Conservation (phyloP, 2,113 vertebrate species). For the Uropsilus gracilis region DNA sequence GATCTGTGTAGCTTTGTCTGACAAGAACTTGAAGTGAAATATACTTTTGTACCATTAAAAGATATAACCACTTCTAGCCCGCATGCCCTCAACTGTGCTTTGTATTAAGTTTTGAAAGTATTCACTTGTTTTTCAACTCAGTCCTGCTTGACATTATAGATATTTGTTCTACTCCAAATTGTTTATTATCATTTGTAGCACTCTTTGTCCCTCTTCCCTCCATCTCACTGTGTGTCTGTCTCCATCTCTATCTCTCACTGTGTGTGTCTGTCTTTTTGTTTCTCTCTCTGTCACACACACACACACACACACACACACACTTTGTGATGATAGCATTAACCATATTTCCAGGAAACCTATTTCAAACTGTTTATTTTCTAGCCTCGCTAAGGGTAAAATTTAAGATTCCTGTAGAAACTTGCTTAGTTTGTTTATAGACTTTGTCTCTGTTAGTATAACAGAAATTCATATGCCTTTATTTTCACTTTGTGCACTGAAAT, state of each 20-base stretch:
- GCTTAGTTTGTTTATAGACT: neutral
- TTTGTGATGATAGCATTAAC: conserved; percentile 10
- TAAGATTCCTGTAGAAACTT: neutral
- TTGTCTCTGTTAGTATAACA: neutral
- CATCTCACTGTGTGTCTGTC: no score
- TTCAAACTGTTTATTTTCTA: conserved; percentile 50
- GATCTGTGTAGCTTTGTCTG: conserved; percentile 21
- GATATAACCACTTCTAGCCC: neutral
- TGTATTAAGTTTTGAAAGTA: conserved; percentile 65
- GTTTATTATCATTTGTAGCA: neutral
- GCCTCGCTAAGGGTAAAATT: conserved; percentile 48
- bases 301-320: neutral
- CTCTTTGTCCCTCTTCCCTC: neutral
- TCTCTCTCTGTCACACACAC: neutral
- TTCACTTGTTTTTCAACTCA: neutral
- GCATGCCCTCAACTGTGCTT: neutral
- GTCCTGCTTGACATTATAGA: conserved; percentile 36
- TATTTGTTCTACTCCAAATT: conserved; percentile 41
- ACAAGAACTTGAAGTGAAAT: conserved; percentile 49
- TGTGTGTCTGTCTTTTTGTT: neutral
- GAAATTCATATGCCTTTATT: conserved; percentile 51
- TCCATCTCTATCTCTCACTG: no score
- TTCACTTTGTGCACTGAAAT: conserved; percentile 46
- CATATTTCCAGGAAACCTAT: conserved; percentile 61
- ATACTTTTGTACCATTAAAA: conserved; percentile 25